Conservation (phyloP, 1,140 invertebrate species). For the Branchinecta lindahli region DNA sequence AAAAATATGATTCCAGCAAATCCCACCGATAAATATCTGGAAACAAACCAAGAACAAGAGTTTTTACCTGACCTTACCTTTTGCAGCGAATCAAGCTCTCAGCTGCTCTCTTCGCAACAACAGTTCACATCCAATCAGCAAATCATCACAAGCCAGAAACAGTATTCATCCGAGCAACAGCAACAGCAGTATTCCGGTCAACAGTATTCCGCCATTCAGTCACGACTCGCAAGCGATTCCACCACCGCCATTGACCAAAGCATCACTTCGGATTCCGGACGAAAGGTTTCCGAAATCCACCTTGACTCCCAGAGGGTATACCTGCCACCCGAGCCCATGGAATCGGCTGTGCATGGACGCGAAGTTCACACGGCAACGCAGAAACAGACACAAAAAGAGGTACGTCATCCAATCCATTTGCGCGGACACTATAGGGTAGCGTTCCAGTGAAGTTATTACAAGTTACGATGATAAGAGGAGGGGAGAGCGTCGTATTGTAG, state of each 20-base stretch:
- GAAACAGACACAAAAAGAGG: slow-evolving; percentile 77
- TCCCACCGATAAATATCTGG: no score
- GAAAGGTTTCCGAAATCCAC: slow-evolving; percentile 20
- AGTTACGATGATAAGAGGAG: not conserved
- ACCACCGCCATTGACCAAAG: not conserved
- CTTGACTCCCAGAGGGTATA: slow-evolving; percentile 19
- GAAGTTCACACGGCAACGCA: slow-evolving; percentile 73
- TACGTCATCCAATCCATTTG: slow-evolving; percentile 27
- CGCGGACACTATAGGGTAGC: no score
- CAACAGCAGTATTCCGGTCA: not conserved
- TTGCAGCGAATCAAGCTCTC: not conserved
- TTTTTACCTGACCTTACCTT: no score
- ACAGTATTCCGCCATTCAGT: not conserved
- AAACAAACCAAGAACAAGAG: no score
- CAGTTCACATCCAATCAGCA: not conserved
- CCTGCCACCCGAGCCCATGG: slow-evolving; percentile 33
- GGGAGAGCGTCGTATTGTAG: not conserved
- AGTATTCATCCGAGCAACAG: not conserved
- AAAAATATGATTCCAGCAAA: no score
- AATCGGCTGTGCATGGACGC: slow-evolving; percentile 69
- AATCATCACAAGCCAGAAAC: not conserved
- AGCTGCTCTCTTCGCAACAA: not conserved
- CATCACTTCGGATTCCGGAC: slow-evolving; percentile 19
- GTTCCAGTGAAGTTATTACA: no score
- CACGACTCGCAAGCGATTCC: not conserved